These are phyloP conservation scores for Hemicrepidius hirtus DNA, from an alignment of 2,888 invertebrate genomes.

Conservation along the genomic window DNA sequence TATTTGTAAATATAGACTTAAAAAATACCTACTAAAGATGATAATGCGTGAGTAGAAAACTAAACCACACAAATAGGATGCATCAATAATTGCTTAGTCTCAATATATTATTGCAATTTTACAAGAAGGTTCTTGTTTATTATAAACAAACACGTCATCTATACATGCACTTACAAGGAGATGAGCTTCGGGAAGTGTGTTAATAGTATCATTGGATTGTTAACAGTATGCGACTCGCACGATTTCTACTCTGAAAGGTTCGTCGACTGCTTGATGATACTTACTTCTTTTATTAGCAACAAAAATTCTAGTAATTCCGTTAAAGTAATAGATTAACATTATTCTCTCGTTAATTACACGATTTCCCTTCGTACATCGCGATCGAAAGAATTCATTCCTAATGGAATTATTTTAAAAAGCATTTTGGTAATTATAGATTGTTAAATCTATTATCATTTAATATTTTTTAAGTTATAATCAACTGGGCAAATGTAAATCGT, in stretches of 20 bases:
- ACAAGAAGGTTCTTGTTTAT: no score
- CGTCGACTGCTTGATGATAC: slow-evolving; percentile 32
- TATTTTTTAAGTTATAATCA: no score
- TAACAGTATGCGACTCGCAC: slow-evolving; percentile 3
- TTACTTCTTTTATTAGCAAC: slow-evolving; percentile 1
- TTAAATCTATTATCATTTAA: no score
- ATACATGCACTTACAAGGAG: not conserved
- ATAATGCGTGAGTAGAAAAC: no score
- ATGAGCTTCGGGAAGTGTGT: slow-evolving; percentile 22
- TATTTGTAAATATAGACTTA: no score
- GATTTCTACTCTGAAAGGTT: slow-evolving; percentile 28
- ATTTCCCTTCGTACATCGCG: slow-evolving; percentile 7
- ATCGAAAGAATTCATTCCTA: not conserved
- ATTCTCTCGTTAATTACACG: not conserved
- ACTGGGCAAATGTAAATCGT: no score
- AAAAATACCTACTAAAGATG: no score
- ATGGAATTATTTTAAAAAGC: no score
- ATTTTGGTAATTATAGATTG: no score
- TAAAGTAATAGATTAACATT: slow-evolving; percentile 6
- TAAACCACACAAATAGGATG: no score
- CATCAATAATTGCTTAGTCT: no score
- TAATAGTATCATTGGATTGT: slow-evolving; percentile 19
- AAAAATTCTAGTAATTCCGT: slow-evolving; percentile 16
- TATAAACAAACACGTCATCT: not conserved
- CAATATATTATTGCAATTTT: no score